Conservation (phyloP, 2,113 vertebrate genomes). For the Crotalus horridus region DNA sequence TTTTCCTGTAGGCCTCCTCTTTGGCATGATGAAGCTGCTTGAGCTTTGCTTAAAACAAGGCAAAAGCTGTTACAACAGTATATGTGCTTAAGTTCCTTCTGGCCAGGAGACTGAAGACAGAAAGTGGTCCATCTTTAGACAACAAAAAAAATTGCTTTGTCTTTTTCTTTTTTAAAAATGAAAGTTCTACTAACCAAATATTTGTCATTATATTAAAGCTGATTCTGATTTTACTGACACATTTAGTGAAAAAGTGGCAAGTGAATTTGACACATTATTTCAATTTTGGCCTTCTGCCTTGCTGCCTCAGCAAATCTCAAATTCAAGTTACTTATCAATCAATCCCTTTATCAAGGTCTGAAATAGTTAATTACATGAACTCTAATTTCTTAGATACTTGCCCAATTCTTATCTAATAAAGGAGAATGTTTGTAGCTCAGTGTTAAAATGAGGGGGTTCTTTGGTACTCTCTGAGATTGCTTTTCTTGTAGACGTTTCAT, state of each 20-base stretch:
- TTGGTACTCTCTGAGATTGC: too few species aligned
- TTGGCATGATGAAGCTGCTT: too few species aligned
- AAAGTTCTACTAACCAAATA: not conserved
- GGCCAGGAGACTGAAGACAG: not conserved
- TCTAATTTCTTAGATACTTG: conserved; percentile 1
- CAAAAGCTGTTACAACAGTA: conserved; percentile 30
- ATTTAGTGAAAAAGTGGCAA: conserved; percentile 40
- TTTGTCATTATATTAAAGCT: conserved; percentile 6
- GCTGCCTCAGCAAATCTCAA: conserved; percentile 42
- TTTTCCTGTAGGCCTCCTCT: too few species aligned
- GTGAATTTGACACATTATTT: conserved; percentile 57
- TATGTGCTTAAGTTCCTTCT: conserved; percentile 37
- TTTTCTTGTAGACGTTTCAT: too few species aligned
- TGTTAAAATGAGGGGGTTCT: too few species aligned
- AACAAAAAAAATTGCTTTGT: not conserved
- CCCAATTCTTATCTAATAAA: not conserved
- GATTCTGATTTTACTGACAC: conserved; percentile 37
- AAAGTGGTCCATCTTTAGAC: conserved; percentile 43
- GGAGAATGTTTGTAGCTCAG: too few species aligned
- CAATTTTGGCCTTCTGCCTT: conserved; percentile 55
- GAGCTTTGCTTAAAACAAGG: too few species aligned
- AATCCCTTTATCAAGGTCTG: conserved; percentile 52
- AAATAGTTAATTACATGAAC: conserved; percentile 45
- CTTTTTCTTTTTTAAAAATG: not conserved
- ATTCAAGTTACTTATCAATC: conserved; percentile 49